Base-by-base conservation (phyloP, 2,113 vertebrate species). In the Progne subis region DNA sequence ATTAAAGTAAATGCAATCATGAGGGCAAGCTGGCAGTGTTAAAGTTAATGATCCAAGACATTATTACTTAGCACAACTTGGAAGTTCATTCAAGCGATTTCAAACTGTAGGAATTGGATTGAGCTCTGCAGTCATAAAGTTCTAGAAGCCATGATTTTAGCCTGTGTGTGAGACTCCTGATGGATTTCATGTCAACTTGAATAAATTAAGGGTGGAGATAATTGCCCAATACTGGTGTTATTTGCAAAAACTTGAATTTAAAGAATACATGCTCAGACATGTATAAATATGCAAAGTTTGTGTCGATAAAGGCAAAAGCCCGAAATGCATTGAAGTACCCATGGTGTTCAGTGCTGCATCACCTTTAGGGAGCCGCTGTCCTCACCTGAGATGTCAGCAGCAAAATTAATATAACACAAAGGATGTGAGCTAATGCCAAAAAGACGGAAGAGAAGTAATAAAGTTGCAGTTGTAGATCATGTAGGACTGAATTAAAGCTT, bases 1-100 rank as follows among this genome's bases (percentile, higher is more conserved):
- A 76, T 91, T 91, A 85, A 91, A 87, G 85, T 87, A 94, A 94
- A 82, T 85, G 67, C 63, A 75, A 46, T 89, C 47, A 64, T 26
- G n/a, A 82, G 75, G 55, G 34, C 49, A 61, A 69, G 63, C 50
- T 92, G 79, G 43, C 53, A 72, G 46, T 82, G 47, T 65, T 88
- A 9, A 90, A 88, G 59, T 61, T 84, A 76, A 92, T 86, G 92
- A 94, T 49, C 53, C 46, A 57, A 88, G 67, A n/a, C 21, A 24
- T 86, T 71, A 52, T 82, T 91, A 28, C 47, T 86, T 85, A 82
- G 29, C 72, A 75, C 32, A 61, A 29, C 25, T 92, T 49, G 1
- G 1, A 79, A 81, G 41, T 65, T 93, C 37, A n/a, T 91, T 96
- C 25, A 44, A 68, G 85, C 7, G 4, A 43, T 67, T 90, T 82